phyloP scores from a whole-genome alignment of 2,797 vertebrate species.

The Danio choprae region DNA sequence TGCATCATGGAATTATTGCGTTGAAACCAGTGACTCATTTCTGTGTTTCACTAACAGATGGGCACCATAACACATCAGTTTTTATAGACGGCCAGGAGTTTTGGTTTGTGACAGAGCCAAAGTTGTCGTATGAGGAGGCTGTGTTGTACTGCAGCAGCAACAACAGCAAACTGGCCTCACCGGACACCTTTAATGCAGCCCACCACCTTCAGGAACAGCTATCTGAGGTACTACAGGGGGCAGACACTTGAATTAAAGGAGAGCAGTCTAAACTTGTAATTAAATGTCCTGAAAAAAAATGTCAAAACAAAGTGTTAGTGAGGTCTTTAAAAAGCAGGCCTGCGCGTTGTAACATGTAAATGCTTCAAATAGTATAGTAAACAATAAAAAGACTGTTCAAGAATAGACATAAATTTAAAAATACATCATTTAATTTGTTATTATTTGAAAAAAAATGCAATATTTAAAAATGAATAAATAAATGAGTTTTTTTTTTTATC shows the following conservation, averaged over 20 bases:
- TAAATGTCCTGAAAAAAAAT: neutral
- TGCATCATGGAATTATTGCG: neutral
- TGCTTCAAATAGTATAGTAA: neutral
- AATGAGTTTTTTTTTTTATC: too few species aligned
- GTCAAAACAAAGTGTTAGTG: neutral
- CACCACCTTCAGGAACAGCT: constrained; percentile 72
- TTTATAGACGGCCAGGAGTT: constrained; percentile 89
- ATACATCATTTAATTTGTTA: neutral
- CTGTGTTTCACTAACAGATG: constrained; percentile 62
- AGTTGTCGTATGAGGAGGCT: constrained; percentile 85
- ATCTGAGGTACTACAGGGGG: constrained; percentile 47
- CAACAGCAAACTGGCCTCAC: constrained; percentile 83
- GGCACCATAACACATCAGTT: constrained; percentile 80
- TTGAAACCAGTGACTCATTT: constrained; percentile 4
- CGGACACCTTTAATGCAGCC: constrained; percentile 71
- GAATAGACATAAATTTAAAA: neutral
- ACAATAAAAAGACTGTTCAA: neutral
- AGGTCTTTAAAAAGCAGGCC: neutral
- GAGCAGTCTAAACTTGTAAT: neutral
- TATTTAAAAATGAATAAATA: too few species aligned
- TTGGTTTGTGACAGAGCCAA: constrained; percentile 87
- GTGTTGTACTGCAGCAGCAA: constrained; percentile 82
- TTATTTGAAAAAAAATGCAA: too few species aligned
- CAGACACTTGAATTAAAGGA: constrained; percentile 4
- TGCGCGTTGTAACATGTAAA: neutral